These are phyloP conservation scores for Thunnus thynnus DNA, from an alignment of 2,113 vertebrate species.

Conservation along the genomic window DNA sequence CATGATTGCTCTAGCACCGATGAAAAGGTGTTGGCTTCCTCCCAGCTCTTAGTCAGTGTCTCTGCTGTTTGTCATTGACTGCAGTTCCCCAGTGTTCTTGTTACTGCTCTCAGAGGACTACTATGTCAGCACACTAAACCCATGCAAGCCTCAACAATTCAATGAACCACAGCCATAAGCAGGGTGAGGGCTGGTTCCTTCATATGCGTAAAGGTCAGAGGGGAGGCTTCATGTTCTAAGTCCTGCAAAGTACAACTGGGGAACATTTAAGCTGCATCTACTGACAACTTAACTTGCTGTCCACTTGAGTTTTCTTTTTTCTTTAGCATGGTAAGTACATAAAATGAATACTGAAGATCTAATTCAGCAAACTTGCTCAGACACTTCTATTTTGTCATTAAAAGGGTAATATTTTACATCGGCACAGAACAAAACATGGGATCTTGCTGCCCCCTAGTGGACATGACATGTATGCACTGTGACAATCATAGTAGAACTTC, in stretches of 20 bases:
- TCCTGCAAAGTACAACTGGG: slow-evolving; percentile 25
- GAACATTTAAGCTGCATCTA: slow-evolving; percentile 12
- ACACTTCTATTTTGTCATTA: not conserved
- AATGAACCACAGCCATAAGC: not conserved
- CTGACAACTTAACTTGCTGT: not conserved
- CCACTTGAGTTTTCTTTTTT: not conserved
- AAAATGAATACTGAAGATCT: not conserved
- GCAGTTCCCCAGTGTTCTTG: slow-evolving; percentile 37
- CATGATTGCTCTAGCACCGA: not conserved
- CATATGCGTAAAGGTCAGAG: slow-evolving; percentile 42
- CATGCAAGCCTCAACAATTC: slow-evolving; percentile 46
- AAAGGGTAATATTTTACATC: too few species aligned
- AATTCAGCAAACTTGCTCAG: not conserved
- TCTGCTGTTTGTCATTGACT: slow-evolving; percentile 51
- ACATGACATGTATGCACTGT: not conserved
- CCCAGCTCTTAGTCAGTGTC: not conserved
- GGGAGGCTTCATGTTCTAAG: slow-evolving; percentile 20
- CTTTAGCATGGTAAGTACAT: not conserved
- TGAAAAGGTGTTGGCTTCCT: slow-evolving; percentile 14
- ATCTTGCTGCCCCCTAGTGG: slow-evolving; percentile 65
- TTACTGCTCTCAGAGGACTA: slow-evolving; percentile 44
- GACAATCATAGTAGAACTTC: too few species aligned
- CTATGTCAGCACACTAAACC: slow-evolving; percentile 47
- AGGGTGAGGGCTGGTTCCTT: slow-evolving; percentile 17
- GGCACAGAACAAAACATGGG: not conserved